A percentile compares a stretch with the other conserved stretches of the same genome.
Evolutionary conservation across 2,797 vertebrate species (phyloP).

Genomic region (Parotocinclus haroldoi): DNA sequence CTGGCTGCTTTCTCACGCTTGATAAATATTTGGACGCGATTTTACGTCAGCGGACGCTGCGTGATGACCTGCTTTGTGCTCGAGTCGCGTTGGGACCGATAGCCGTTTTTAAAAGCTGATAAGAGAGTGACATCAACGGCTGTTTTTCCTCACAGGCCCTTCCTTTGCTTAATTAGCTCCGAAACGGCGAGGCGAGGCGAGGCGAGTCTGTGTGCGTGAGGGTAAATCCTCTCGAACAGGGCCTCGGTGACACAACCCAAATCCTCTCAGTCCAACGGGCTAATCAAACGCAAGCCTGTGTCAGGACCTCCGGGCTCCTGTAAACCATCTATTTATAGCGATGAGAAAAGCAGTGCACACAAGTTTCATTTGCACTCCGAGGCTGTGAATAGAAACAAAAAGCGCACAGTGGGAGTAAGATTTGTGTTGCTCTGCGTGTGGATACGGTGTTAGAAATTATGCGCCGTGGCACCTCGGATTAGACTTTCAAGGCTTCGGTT

Average conservation of each 20-base stretch:
- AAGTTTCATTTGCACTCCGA: neutral
- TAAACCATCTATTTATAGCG: slow-evolving; percentile 21
- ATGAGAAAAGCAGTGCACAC: slow-evolving; percentile 3
- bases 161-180: slow-evolving; percentile 29
- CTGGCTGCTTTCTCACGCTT: slow-evolving; percentile 23
- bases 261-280: slow-evolving; percentile 22
- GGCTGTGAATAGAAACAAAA: slow-evolving; percentile 1
- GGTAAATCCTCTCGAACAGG: slow-evolving; percentile 16
- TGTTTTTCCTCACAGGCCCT: slow-evolving; percentile 18
- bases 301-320: neutral
- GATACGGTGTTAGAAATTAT: too few species aligned
- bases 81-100: slow-evolving; percentile 20
- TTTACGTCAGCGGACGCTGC: slow-evolving; percentile 29
- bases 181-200: neutral
- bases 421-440: too few species aligned
- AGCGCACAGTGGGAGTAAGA: neutral
- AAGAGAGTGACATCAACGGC: neutral
- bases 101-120: slow-evolving; percentile 14
- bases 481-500: too few species aligned
- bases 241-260: slow-evolving; percentile 16
- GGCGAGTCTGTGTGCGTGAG: neutral
- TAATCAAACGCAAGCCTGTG: slow-evolving; percentile 18
- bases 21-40: slow-evolving; percentile 40
- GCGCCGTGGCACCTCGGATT: too few species aligned
- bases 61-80: slow-evolving; percentile 44